Conservation (phyloP, 2,113 vertebrate genomes). For the Narcine bancroftii region DNA sequence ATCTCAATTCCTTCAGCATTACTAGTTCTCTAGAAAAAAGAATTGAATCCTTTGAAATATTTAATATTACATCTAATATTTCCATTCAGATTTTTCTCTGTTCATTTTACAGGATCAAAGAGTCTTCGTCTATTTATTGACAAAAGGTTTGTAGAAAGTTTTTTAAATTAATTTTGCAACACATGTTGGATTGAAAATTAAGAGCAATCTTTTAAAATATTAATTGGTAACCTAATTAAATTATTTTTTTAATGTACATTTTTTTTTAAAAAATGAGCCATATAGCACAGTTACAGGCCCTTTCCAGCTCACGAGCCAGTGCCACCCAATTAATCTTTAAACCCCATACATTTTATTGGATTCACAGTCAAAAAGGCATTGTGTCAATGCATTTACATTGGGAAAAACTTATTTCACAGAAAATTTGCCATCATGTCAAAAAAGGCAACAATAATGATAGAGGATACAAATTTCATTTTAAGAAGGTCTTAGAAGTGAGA, state of each 20-base stretch:
- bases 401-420: no score
- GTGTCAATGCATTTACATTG: no score
- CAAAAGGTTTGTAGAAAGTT: neutral
- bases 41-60: neutral
- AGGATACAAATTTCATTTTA: neutral
- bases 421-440: neutral
- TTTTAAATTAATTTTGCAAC: neutral
- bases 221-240: neutral
- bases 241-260: no score
- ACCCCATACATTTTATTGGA: no score
- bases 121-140: neutral
- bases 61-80: neutral
- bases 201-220: neutral
- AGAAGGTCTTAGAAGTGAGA: neutral
- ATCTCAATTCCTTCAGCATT: neutral
- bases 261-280: no score
- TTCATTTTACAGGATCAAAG: neutral
- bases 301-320: no score
- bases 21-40: neutral
- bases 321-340: no score
- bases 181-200: no score
- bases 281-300: no score
- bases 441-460: neutral
- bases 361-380: no score
- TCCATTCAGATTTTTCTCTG: neutral